Evolutionary conservation across 1,140 invertebrate genomes (phyloP), one percentile per base, ranked within the genome.

Genomic region (Wasmannia auropunctata): DNA sequence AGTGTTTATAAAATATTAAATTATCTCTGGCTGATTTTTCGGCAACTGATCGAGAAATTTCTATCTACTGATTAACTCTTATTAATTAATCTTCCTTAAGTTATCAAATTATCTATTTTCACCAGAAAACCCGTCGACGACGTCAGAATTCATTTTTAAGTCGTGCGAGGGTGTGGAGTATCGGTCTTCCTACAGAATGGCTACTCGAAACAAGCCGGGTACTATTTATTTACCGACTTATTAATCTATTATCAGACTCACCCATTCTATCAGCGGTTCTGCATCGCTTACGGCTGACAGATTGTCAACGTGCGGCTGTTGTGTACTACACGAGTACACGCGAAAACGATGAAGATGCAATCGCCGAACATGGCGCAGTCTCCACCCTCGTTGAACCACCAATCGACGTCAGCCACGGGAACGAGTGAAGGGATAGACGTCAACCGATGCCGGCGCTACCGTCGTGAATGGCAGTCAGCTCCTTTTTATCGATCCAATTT

Each of bases 371-470:
- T 79, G 22, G 91, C 91, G 91, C 92, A 93, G 84, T 92, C 92
- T 92, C 91, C 86, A 88, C 85, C 75, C 89, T 91, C 83, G 87
- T 90, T 83, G 86, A 92, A 88, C 88, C 69, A 88, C 90, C 75
- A 77, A 72, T 63, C 60, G 69, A 54, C 56, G 46, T 31, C 22
- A 76, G 37, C 56, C 60, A 70, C 56, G 75, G 69, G 37, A 86
- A 63, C 11, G 34, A 80, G n/a, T 69, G 69, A 85, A 72, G 28
- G 79, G 67, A 28, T 83, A 43, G 67, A 72, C 25, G 67, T 4
- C 67, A 67, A 74, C 67, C 34, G 67, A 72, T 46, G 28, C 67
- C 54, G 67, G 67, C 79, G 79, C 76, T 83, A 58, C 51, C 43
- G 40, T 72, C 67, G 79, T 34, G 25, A 62, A 49, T 28, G 46